Conservation (phyloP, 2,113 vertebrate genomes). For the Dicentrarchus labrax region DNA sequence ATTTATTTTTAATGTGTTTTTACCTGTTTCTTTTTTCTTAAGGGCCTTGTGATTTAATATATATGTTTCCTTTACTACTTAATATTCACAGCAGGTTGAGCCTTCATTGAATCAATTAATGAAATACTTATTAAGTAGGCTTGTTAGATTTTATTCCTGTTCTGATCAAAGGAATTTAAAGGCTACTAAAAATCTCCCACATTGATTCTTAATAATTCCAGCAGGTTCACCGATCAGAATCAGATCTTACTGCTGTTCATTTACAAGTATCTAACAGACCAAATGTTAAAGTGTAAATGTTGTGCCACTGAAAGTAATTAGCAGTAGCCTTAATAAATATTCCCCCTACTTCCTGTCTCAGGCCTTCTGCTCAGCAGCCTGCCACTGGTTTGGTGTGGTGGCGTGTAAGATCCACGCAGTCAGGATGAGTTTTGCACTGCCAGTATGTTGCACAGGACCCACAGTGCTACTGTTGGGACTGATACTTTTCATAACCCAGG, state of each 20-base stretch:
- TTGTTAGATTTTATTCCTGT: no score
- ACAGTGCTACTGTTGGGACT: slow-evolving; percentile 78
- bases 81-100: not conserved
- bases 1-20: not conserved
- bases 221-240: not conserved
- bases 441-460: slow-evolving; percentile 78
- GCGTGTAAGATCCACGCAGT: slow-evolving; percentile 87
- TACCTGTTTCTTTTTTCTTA: not conserved
- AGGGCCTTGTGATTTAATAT: not conserved
- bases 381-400: slow-evolving; percentile 88
- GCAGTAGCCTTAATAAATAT: not conserved
- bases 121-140: not conserved
- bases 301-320: not conserved
- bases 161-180: no score
- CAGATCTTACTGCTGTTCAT: not conserved
- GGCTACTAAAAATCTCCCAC: not conserved
- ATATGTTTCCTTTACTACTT: not conserved
- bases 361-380: slow-evolving; percentile 83
- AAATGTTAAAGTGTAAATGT: not conserved
- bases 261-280: not conserved
- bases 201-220: not conserved
- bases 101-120: not conserved
- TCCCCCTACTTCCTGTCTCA: slow-evolving; percentile 11
- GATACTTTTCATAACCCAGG: slow-evolving; percentile 75
- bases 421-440: slow-evolving; percentile 83